Evolutionary conservation across 2,888 invertebrate species (phyloP).

Genomic region (Philonicus albiceps): DNA sequence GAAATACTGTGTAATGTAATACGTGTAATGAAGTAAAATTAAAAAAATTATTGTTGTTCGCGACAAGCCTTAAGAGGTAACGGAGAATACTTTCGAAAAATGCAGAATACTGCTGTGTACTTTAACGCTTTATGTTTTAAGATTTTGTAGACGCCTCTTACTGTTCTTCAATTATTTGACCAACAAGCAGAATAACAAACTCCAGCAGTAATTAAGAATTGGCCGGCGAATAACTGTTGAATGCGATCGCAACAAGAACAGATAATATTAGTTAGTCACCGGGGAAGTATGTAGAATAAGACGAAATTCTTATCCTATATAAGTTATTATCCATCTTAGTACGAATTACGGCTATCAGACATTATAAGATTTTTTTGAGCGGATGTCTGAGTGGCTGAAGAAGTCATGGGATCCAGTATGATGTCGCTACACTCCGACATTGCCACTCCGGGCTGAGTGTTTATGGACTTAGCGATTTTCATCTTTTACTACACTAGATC

Average conservation of each 20-base stretch:
- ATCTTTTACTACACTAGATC: no score
- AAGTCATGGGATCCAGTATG: background rate
- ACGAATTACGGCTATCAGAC: background rate
- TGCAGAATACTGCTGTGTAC: slow-evolving; percentile 34
- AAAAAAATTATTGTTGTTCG: no score
- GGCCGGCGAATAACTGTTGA: background rate
- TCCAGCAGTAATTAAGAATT: background rate
- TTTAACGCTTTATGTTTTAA: slow-evolving; percentile 5
- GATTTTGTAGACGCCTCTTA: background rate
- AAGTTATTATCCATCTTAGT: slow-evolving; percentile 38
- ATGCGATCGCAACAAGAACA: background rate
- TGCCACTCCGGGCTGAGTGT: slow-evolving; percentile 52
- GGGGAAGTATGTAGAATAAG: slow-evolving; percentile 34
- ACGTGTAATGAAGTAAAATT: no score
- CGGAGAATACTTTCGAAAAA: slow-evolving; percentile 19
- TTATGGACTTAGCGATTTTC: slow-evolving; percentile 68
- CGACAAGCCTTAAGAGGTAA: background rate
- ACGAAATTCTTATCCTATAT: slow-evolving; percentile 27
- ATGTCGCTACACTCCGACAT: background rate
- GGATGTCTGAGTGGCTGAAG: background rate
- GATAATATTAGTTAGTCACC: slow-evolving; percentile 8
- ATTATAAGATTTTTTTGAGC: background rate
- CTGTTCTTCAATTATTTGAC: background rate
- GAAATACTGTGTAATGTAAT: no score
- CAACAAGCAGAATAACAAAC: background rate